Conservation (phyloP, 2,888 invertebrate species). For the Endomychus coccineus region DNA sequence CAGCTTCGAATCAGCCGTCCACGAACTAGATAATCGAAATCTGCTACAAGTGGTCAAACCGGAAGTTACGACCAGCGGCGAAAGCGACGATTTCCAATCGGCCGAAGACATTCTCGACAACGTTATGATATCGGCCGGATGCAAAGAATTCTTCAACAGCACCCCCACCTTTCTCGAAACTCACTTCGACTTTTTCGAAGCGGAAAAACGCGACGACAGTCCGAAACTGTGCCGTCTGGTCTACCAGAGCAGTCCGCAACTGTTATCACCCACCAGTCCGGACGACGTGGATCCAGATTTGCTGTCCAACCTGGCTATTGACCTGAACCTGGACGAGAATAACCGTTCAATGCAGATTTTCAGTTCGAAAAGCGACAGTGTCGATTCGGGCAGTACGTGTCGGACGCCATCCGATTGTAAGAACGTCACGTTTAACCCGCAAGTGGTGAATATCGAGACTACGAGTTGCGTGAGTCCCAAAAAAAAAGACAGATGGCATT, state of each 20-base stretch:
- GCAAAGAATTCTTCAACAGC: slow-evolving; percentile 39
- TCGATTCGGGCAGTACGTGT: slow-evolving; percentile 38
- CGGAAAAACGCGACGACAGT: slow-evolving; percentile 11
- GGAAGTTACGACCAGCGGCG: slow-evolving; percentile 19
- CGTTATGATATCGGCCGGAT: slow-evolving; percentile 39
- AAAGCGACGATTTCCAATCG: slow-evolving; percentile 46
- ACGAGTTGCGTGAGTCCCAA: slow-evolving; percentile 13
- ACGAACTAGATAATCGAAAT: slow-evolving; percentile 33
- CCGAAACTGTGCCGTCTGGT: slow-evolving; percentile 14
- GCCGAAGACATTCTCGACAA: slow-evolving; percentile 49
- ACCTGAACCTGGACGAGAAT: slow-evolving; percentile 40
- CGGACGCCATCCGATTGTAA: slow-evolving; percentile 38
- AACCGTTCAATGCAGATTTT: slow-evolving; percentile 35
- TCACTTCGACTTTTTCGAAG: slow-evolving; percentile 37
- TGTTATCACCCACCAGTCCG: slow-evolving; percentile 27
- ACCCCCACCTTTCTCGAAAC: slow-evolving; percentile 39
- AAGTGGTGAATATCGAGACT: slow-evolving; percentile 34
- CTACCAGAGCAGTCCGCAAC: slow-evolving; percentile 15
- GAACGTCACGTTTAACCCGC: slow-evolving; percentile 43
- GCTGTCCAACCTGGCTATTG: slow-evolving; percentile 42
- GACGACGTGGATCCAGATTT: slow-evolving; percentile 40
- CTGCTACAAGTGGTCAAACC: slow-evolving; percentile 16
- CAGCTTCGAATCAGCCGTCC: slow-evolving; percentile 46
- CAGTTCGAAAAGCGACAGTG: slow-evolving; percentile 34
- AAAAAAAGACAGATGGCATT: slow-evolving; percentile 26